Evolutionary conservation across 2,797 vertebrate genomes (phyloP).

Genomic region (Platalea minor): DNA sequence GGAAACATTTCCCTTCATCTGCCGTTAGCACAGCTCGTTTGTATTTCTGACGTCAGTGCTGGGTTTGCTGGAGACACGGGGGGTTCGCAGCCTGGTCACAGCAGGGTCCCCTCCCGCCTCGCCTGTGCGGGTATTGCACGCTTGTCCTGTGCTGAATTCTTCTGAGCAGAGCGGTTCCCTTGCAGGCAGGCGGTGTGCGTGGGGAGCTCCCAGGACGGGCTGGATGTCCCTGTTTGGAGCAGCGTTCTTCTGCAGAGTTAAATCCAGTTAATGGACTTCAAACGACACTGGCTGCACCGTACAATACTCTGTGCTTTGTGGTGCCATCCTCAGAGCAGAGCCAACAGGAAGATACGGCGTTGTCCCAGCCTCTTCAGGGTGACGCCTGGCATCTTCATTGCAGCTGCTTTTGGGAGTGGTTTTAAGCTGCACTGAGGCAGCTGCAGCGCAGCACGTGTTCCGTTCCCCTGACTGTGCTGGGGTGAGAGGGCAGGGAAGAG

Average conservation of each 20-base stretch:
- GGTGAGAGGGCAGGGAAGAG: not conserved
- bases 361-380: rapidly evolving
- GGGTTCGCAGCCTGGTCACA: not conserved
- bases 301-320: not conserved
- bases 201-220: not conserved
- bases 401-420: not conserved
- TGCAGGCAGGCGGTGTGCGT: rapidly evolving
- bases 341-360: rapidly evolving
- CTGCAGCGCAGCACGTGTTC: not conserved
- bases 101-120: not conserved
- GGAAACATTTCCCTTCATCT: not conserved
- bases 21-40: too few relatives aligned
- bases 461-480: not conserved
- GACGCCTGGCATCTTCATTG: not conserved
- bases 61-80: not conserved
- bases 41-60: rapidly evolving
- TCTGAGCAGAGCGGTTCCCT: not conserved
- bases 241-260: not conserved
- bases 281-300: not conserved
- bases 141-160: not conserved
- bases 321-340: not conserved
- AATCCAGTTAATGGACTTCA: not conserved
- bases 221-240: not conserved
- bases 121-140: rapidly evolving
- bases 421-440: not conserved